Evolutionary conservation across 2,113 vertebrate genomes (phyloP).

Genomic region (Papio anubis): DNA sequence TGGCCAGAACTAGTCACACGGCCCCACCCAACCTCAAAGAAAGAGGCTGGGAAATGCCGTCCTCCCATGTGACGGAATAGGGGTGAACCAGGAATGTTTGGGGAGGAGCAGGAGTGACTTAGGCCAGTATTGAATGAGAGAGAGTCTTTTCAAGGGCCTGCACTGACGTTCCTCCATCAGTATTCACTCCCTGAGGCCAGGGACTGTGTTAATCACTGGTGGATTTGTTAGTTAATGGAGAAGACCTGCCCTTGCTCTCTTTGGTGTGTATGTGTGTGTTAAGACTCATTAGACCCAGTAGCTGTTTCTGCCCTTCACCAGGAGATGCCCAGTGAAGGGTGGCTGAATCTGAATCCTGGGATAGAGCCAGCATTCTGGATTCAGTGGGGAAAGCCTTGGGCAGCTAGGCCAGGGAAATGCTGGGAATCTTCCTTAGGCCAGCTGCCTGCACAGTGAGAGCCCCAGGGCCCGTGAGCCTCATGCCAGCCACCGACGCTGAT

Average conservation of each 20-base stretch:
- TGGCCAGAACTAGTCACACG: not conserved
- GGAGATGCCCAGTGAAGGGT: not conserved
- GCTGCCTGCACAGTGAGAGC: not conserved
- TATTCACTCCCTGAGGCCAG: not conserved
- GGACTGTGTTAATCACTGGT: not conserved
- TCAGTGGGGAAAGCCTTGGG: not conserved
- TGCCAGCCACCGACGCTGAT: accelerated
- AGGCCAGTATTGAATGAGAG: not conserved
- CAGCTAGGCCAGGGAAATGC: not conserved
- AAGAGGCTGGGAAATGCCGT: not conserved
- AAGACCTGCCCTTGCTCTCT: not conserved
- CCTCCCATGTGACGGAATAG: not conserved
- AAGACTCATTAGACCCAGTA: not conserved
- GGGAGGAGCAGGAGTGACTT: not conserved
- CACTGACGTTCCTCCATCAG: not conserved
- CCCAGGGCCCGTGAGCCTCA: not conserved
- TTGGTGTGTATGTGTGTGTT: not conserved
- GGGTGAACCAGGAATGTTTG: not conserved
- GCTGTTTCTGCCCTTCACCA: not conserved
- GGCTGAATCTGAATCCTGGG: not conserved
- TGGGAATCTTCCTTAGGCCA: not conserved
- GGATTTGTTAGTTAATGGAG: not conserved
- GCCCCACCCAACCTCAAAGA: not conserved
- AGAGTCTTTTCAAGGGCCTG: not conserved
- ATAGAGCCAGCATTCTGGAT: not conserved